A percentile compares a stretch with the other conserved stretches of the same genome.
phyloP scores from a whole-genome alignment of 2,888 invertebrate species.

The Anoplius nigerrimus region DNA sequence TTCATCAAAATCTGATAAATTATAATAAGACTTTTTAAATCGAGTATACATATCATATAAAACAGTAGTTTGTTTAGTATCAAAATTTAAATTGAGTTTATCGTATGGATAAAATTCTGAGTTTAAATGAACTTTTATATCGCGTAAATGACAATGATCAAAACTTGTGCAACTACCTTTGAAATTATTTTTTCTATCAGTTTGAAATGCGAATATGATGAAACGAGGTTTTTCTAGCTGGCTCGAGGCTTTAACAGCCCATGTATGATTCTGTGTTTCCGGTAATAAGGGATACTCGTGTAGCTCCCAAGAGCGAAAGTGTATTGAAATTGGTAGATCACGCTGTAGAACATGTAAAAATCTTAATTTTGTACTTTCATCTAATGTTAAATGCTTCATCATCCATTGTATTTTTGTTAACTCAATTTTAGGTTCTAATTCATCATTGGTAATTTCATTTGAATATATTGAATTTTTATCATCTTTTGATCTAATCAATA shows the following conservation, averaged over 20 bases:
- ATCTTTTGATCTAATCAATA: conserved; percentile 59
- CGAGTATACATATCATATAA: too few species aligned
- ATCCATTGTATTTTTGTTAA: conserved; percentile 46
- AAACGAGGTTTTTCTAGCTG: not conserved
- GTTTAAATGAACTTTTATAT: too few species aligned
- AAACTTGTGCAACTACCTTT: too few species aligned
- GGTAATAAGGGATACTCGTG: conserved; percentile 69
- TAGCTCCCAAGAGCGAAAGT: conserved; percentile 69
- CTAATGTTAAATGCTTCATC: conserved; percentile 37
- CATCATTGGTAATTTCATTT: conserved; percentile 3
- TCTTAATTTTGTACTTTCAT: conserved; percentile 40
- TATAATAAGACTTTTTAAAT: too few species aligned
- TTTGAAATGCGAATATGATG: conserved; percentile 2
- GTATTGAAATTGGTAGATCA: conserved; percentile 38
- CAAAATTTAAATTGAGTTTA: too few species aligned
- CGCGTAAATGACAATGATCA: too few species aligned
- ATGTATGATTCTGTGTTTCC: not conserved
- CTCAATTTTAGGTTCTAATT: conserved; percentile 55
- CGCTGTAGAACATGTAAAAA: conserved; percentile 38
- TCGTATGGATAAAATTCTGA: too few species aligned
- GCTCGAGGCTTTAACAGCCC: not conserved
- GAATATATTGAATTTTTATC: conserved; percentile 55
- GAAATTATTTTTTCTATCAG: not conserved
- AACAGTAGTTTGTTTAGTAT: too few species aligned
- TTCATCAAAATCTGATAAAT: too few species aligned